Conservation (phyloP, 2,888 invertebrate genomes). For the Brachyptera risi region DNA sequence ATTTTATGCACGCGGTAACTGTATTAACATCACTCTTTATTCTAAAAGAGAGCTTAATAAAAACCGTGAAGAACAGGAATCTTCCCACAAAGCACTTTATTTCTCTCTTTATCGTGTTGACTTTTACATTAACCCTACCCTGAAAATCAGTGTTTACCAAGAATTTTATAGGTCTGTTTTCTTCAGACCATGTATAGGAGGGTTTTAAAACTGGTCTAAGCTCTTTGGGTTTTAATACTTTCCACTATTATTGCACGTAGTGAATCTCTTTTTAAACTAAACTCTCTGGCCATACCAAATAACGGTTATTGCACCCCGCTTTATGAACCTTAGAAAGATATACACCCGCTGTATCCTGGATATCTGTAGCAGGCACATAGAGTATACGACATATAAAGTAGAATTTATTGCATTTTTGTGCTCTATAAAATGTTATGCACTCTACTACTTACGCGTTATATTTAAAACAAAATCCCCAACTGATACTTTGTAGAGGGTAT, state of each 20-base stretch:
- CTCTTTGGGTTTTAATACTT: slow-evolving; percentile 23
- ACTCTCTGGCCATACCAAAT: slow-evolving; percentile 24
- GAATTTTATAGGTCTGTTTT: slow-evolving; percentile 24
- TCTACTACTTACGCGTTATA: neutral
- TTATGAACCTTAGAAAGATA: slow-evolving; percentile 13
- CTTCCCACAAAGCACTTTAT: neutral
- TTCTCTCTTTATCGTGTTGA: neutral
- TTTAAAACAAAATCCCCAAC: slow-evolving; percentile 18
- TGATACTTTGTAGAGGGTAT: too few relatives aligned
- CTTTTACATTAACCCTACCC: neutral
- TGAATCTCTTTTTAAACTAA: slow-evolving; percentile 30
- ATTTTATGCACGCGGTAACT: too few relatives aligned
- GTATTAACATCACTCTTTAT: too few relatives aligned
- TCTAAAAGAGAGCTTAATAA: too few relatives aligned
- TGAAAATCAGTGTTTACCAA: slow-evolving; percentile 8
- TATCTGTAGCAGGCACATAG: neutral
- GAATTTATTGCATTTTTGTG: slow-evolving; percentile 11
- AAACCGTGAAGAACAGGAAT: too few relatives aligned
- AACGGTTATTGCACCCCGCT: slow-evolving; percentile 28
- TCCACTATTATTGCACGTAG: slow-evolving; percentile 25
- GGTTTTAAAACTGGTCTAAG: slow-evolving; percentile 24
- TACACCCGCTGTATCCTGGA: neutral
- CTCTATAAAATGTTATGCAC: slow-evolving; percentile 12
- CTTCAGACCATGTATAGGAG: slow-evolving; percentile 11
- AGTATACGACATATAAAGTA: neutral